phyloP scores from a whole-genome alignment of 2,797 vertebrate species.

The Argya squamiceps region DNA sequence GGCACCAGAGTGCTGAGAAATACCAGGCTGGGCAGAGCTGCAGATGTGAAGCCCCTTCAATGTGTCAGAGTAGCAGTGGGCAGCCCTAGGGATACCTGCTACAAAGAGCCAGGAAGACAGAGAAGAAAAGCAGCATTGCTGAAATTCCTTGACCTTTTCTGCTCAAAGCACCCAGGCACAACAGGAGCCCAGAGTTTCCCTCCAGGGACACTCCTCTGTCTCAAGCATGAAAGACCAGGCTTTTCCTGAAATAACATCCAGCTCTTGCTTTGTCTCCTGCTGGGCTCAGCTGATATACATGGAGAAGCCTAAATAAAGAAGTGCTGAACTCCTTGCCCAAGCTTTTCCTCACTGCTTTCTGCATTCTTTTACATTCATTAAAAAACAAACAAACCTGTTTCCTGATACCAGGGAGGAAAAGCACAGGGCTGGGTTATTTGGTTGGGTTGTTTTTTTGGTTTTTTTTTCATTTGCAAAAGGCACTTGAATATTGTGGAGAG shows the following conservation, averaged over 20 bases:
- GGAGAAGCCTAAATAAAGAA: slow-evolving; percentile 56
- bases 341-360: slow-evolving; percentile 41
- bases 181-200: background rate
- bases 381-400: slow-evolving; percentile 65
- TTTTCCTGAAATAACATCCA: slow-evolving; percentile 60
- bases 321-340: slow-evolving; percentile 7
- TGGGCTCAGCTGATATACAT: slow-evolving; percentile 39
- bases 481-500: background rate
- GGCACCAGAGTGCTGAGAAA: rapidly evolving
- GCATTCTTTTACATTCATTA: slow-evolving; percentile 59
- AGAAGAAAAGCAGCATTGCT: slow-evolving; percentile 27
- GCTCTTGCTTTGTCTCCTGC: slow-evolving; percentile 25
- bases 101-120: background rate
- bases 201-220: background rate
- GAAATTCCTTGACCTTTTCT: slow-evolving; percentile 34
- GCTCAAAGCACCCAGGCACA: background rate
- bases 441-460: background rate
- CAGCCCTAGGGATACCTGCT: background rate
- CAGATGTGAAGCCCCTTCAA: background rate
- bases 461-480: background rate
- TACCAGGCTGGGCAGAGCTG: background rate
- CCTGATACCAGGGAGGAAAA: slow-evolving; percentile 54
- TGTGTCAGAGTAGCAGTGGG: background rate
- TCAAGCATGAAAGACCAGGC: slow-evolving; percentile 33
- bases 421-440: slow-evolving; percentile 3